phyloP scores from a whole-genome alignment of 2,797 vertebrate genomes.

The Enteromius anoplus region DNA sequence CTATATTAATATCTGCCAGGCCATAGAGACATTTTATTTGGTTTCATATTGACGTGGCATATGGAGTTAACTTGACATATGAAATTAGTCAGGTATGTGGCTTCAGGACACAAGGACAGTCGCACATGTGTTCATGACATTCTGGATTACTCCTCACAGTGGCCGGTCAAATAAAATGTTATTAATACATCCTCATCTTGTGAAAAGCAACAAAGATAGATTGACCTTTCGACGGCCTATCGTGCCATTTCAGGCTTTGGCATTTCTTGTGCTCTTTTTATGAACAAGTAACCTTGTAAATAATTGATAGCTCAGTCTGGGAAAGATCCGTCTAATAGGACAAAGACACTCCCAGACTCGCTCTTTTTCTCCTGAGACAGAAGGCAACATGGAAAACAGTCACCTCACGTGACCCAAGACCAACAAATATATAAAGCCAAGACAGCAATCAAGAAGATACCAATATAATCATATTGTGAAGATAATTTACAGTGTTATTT shows the following conservation, averaged over 20 bases:
- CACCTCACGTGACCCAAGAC: background rate
- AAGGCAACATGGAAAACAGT: background rate
- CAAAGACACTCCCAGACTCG: conserved; percentile 47
- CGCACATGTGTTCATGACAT: conserved; percentile 46
- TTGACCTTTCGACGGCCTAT: conserved; percentile 75
- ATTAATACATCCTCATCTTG: conserved; percentile 47
- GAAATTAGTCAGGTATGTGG: conserved; percentile 35
- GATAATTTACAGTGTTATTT: background rate
- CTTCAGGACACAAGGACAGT: conserved; percentile 22
- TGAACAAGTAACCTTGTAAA: conserved; percentile 70
- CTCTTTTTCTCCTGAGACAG: conserved; percentile 22
- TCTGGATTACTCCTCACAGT: conserved; percentile 29
- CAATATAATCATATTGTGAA: background rate
- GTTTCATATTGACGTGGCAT: conserved; percentile 42
- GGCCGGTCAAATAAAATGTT: conserved; percentile 29
- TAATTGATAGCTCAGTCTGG: conserved; percentile 76
- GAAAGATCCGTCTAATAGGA: conserved; percentile 38
- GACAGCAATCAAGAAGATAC: background rate
- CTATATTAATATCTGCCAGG: background rate
- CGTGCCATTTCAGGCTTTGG: conserved; percentile 71
- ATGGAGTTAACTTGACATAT: conserved; percentile 37
- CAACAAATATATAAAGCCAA: conserved; percentile 8
- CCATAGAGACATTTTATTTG: background rate
- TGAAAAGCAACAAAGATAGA: conserved; percentile 49
- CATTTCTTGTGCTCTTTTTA: conserved; percentile 71